phyloP scores from a whole-genome alignment of 2,888 invertebrate genomes.

The Acanthosepion esculentum region DNA sequence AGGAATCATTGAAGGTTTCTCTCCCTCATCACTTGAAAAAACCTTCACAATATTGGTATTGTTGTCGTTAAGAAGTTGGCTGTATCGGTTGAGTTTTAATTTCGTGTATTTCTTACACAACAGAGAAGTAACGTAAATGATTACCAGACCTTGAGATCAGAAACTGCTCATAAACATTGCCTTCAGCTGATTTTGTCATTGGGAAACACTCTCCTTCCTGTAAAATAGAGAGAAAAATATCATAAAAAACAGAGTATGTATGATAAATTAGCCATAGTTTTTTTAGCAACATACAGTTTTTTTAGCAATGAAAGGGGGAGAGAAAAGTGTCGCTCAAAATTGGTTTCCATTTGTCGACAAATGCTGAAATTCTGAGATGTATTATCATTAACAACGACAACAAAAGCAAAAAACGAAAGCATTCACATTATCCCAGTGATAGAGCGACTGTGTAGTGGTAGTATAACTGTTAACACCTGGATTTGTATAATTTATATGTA shows the following conservation, averaged over 20 bases:
- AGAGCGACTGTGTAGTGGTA: too few species aligned
- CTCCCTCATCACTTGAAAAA: neutral
- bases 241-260: too few species aligned
- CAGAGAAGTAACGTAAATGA: neutral
- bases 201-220: neutral
- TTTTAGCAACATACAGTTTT: neutral
- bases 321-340: too few species aligned
- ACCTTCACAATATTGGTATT: neutral
- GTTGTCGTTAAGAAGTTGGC: neutral
- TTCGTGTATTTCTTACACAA: neutral
- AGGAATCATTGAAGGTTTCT: neutral
- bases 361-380: too few species aligned
- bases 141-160: neutral
- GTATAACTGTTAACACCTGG: too few species aligned
- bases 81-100: neutral
- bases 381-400: too few species aligned
- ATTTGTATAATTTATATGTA: too few species aligned
- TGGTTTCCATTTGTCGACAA: too few species aligned
- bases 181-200: neutral
- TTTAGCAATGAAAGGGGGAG: neutral
- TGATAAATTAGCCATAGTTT: neutral
- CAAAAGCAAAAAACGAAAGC: too few species aligned
- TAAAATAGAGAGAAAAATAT: neutral
- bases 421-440: too few species aligned
- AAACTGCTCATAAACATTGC: neutral